Conservation (phyloP, 2,113 vertebrate genomes). For the Tachysurus vachellii region DNA sequence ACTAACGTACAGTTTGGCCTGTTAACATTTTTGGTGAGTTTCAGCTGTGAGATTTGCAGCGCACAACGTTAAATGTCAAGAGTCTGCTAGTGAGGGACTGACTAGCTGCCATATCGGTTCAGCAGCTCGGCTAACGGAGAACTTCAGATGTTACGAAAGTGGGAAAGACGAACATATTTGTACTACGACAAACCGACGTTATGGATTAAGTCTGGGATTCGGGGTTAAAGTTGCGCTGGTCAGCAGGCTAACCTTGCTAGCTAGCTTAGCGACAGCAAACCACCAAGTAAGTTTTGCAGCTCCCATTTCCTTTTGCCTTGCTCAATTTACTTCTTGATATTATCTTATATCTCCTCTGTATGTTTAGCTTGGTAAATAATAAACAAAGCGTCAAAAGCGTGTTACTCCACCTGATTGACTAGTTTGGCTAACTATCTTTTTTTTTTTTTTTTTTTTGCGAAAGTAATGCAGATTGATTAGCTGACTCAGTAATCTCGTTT, state of each 20-base stretch:
- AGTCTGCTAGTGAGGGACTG: background rate
- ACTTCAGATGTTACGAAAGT: slow-evolving; percentile 42
- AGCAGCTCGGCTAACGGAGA: background rate
- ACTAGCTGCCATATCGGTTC: background rate
- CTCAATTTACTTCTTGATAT: background rate
- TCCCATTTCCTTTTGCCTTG: background rate
- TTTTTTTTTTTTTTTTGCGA: background rate
- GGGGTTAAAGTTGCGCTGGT: slow-evolving; percentile 28
- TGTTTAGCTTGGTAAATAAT: background rate
- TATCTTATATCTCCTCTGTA: background rate
- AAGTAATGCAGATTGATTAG: background rate
- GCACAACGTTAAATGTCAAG: background rate
- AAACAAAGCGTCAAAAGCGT: background rate
- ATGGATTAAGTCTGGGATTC: slow-evolving; percentile 47
- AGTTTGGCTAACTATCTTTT: background rate
- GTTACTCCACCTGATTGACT: background rate
- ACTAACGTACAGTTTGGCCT: background rate
- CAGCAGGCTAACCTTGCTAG: slow-evolving; percentile 46
- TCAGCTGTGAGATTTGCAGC: background rate
- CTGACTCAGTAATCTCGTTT: background rate
- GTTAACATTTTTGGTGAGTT: background rate
- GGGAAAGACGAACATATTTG: slow-evolving; percentile 17
- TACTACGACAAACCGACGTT: background rate
- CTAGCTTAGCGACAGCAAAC: slow-evolving; percentile 43
- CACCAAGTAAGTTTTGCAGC: slow-evolving; percentile 43